Evolutionary conservation across 2,113 vertebrate genomes (phyloP).

Genomic region (Scalopus aquaticus): DNA sequence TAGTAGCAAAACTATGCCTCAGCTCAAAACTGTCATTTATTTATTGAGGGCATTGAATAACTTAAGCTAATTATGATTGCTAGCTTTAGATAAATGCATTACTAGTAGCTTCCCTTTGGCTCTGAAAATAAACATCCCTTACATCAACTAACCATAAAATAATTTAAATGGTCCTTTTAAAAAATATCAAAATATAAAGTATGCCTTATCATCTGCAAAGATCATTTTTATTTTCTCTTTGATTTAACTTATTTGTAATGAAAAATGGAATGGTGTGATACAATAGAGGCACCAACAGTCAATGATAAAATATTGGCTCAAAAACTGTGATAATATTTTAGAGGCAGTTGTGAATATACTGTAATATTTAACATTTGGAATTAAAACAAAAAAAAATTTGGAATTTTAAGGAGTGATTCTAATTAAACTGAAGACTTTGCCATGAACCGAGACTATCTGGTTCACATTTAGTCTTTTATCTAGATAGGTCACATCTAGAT

Average conservation of each 20-base stretch:
- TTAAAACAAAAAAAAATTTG: too few relatives aligned
- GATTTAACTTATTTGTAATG: slow-evolving; percentile 9
- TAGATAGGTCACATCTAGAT: not conserved
- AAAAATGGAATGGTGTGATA: not conserved
- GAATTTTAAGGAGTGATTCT: not conserved
- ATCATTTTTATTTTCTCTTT: slow-evolving; percentile 61
- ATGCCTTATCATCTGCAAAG: slow-evolving; percentile 60
- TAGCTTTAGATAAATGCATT: slow-evolving; percentile 81
- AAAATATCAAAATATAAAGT: slow-evolving; percentile 66
- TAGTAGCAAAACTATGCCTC: slow-evolving; percentile 71
- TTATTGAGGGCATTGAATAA: slow-evolving; percentile 80
- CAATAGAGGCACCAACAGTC: slow-evolving; percentile 13
- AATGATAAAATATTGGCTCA: slow-evolving; percentile 45
- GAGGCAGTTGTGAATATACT: not conserved
- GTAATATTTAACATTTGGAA: not conserved
- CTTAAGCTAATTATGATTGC: slow-evolving; percentile 81
- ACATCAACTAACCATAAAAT: slow-evolving; percentile 69
- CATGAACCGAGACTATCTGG: not conserved
- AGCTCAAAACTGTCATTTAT: slow-evolving; percentile 74
- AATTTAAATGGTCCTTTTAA: slow-evolving; percentile 53
- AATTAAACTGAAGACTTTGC: not conserved
- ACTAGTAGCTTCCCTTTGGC: slow-evolving; percentile 75
- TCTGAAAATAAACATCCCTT: slow-evolving; percentile 66
- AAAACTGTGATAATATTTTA: not conserved
- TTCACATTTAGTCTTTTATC: not conserved